phyloP scores from a whole-genome alignment of 2,113 vertebrate genomes.

The Pardalotus punctatus region DNA sequence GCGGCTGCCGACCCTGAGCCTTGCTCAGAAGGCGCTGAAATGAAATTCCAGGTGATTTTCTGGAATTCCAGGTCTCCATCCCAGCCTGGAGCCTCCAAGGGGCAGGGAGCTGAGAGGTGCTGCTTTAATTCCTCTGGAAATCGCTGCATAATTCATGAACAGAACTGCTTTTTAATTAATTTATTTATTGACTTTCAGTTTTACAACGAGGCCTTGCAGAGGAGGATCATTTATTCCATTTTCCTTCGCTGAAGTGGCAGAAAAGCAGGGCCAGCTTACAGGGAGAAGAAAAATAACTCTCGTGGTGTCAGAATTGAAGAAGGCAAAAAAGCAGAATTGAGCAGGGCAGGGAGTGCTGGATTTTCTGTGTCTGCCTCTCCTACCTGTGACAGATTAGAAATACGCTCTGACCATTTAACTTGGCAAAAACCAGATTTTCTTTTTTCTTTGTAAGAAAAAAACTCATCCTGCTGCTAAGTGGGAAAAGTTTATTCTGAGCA shows the following conservation, averaged over 20 bases:
- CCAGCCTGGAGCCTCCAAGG: rapidly evolving
- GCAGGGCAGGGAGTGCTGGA: background rate
- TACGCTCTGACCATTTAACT: background rate
- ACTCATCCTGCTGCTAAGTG: slow-evolving; percentile 35
- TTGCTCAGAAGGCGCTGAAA: background rate
- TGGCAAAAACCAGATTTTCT: background rate
- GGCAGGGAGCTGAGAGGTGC: background rate
- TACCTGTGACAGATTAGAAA: background rate
- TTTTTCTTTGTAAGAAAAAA: background rate
- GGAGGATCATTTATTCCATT: rapidly evolving
- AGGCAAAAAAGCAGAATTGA: background rate
- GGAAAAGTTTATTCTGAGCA: slow-evolving; percentile 27
- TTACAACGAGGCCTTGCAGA: background rate
- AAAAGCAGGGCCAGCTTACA: background rate
- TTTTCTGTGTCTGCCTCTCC: background rate
- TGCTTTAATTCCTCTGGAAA: background rate
- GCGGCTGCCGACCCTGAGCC: rapidly evolving
- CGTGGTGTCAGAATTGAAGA: background rate
- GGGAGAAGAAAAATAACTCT: background rate
- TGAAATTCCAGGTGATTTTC: background rate
- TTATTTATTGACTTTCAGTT: background rate
- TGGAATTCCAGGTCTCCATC: background rate
- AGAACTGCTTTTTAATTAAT: background rate
- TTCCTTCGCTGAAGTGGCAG: background rate
- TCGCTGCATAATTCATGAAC: background rate